Percentiles rank a stretch among this genome's conserved stretches.
Evolutionary conservation across 2,888 invertebrate genomes (phyloP).

Genomic region (Rapana venosa): DNA sequence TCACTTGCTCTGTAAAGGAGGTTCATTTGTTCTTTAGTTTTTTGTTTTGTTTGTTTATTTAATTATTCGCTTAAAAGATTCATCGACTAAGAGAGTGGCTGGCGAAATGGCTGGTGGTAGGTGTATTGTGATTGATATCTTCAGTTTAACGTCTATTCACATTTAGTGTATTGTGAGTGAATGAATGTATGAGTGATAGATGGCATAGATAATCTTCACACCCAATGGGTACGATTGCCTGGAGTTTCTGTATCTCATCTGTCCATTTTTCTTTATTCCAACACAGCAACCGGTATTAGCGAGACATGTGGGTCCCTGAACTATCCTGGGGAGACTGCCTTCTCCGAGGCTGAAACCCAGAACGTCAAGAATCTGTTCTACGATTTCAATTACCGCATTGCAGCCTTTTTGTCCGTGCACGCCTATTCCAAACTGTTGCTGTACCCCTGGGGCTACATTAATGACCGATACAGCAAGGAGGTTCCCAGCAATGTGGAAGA

Average conservation of each 20-base stretch:
- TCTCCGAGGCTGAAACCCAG: conserved; percentile 24
- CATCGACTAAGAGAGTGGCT: no score
- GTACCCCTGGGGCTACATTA: conserved; percentile 55
- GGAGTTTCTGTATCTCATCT: not conserved
- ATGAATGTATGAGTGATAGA: no score
- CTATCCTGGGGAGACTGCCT: conserved; percentile 1
- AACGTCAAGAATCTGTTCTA: not conserved
- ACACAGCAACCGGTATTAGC: not conserved
- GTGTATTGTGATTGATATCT: no score
- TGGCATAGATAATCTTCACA: no score
- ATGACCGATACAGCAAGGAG: conserved; percentile 37
- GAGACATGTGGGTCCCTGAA: not conserved
- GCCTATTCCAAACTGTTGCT: conserved; percentile 58
- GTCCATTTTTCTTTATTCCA: not conserved
- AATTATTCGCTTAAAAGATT: no score
- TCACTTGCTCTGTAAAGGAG: no score
- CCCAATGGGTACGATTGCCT: no score
- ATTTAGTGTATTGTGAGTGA: no score
- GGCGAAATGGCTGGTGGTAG: no score
- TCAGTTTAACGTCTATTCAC: no score
- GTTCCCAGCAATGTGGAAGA: conserved; percentile 50
- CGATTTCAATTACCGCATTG: not conserved
- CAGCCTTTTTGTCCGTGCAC: conserved; percentile 51
- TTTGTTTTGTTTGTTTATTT: no score
- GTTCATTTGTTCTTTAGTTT: no score